Conservation (phyloP, 2,888 invertebrate species). For the Gymnoscelis rufifasciata region DNA sequence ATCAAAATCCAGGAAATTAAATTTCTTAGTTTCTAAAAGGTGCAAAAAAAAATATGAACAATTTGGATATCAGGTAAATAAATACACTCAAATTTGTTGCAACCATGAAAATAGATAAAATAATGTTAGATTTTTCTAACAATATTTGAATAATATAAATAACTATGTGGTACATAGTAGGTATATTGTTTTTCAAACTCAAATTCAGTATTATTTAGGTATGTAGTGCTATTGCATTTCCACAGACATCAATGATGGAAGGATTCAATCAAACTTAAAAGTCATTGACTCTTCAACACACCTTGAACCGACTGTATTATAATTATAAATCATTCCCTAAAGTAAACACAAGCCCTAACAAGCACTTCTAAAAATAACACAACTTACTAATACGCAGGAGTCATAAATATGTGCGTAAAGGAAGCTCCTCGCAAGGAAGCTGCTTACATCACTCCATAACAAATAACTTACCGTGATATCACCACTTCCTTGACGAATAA, state of each 20-base stretch:
- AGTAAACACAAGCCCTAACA: slow-evolving; percentile 42
- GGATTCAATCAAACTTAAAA: slow-evolving; percentile 9
- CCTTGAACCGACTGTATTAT: slow-evolving; percentile 24
- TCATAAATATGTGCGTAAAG: slow-evolving; percentile 4
- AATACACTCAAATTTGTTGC: too few species aligned
- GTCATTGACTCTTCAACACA: slow-evolving; percentile 19
- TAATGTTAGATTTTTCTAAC: too few species aligned
- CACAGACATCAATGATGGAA: not conserved
- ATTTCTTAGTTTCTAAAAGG: too few species aligned
- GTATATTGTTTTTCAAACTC: too few species aligned
- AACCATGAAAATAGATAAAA: too few species aligned
- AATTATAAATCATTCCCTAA: slow-evolving; percentile 31
- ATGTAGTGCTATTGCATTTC: too few species aligned
- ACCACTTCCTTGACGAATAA: slow-evolving; percentile 54
- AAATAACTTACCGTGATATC: slow-evolving; percentile 62
- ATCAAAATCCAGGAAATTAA: too few species aligned
- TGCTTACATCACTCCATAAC: slow-evolving; percentile 40
- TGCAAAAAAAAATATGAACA: too few species aligned
- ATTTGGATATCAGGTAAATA: too few species aligned
- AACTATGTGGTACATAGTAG: too few species aligned
- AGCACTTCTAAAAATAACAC: slow-evolving; percentile 67
- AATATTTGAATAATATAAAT: too few species aligned
- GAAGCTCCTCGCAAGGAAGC: slow-evolving; percentile 16
- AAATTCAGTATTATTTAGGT: too few species aligned
- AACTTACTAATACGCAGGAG: slow-evolving; percentile 24